Evolutionary conservation across 2,888 invertebrate genomes (phyloP), one percentile per base, ranked within the genome.

Genomic region (Aspidiotus rigidus): DNA sequence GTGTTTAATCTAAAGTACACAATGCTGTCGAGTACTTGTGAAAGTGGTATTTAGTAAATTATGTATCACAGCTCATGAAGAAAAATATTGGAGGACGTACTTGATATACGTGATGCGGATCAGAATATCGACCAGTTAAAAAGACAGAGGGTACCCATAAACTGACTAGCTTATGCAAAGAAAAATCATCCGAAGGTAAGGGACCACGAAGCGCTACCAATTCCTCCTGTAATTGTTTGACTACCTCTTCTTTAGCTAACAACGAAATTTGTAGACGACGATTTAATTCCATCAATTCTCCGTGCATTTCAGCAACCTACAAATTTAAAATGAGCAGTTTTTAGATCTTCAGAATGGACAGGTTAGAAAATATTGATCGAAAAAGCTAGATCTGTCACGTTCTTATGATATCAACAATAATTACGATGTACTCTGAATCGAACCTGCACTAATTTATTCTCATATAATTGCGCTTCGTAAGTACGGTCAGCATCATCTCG

Each of bases 251-350:
- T 75, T 86, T 85, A 70, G 82, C 79, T 72, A 84, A 83, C 64
- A 93, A 79, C 59, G 86, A 82, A 73, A 84, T 81, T 76, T 90
- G 91, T 71, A 94, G 81, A 76, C 87, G 82, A 69, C 90, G 88
- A 79, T 93, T 93, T 75, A 93, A 91, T 78, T 93, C 93, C 89
- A 93, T 91, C 64, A 94, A 80, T 77, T 94, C 93, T 0, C 91
- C 93, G 76, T 93, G 93, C 93, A 94, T 94, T 80, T 93, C 91
- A 2, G 93, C 93, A 0, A 93, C 91, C 88, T 89, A 75, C 62
- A 59, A 61, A 64, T 59, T 62, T 5, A 28, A 28, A 64, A 61
- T 40, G 64, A 7, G 40, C 39, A 39, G 40, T 17, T n/a, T 28
- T 2, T n/a, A 56, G 17, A 56, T 56, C 15, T 56, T 56, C 5